Evolutionary conservation across 37 sponge, comb jelly and placozoan species (phyloP).

Genomic region (Beroe forskalii): DNA sequence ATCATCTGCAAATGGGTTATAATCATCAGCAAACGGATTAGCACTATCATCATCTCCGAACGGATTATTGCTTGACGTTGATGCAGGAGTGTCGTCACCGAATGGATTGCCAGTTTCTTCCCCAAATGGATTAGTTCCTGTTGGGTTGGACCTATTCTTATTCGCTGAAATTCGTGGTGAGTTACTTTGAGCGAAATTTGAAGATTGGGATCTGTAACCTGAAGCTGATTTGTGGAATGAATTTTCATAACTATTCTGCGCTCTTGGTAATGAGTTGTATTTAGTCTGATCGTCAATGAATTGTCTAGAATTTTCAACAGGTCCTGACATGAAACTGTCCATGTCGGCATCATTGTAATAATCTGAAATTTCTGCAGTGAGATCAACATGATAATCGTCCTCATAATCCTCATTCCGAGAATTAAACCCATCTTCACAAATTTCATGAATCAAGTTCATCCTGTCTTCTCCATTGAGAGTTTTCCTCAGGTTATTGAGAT

Average conservation of each 20-base stretch:
- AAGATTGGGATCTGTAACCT: neutral
- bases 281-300: neutral
- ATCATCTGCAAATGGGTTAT: conserved; percentile 52
- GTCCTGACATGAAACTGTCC: conserved; percentile 4
- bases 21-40: conserved; percentile 61
- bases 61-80: neutral
- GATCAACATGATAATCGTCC: conserved; percentile 36
- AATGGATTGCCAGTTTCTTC: conserved; percentile 12
- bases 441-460: conserved; percentile 30
- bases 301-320: neutral
- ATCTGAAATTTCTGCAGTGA: neutral
- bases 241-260: neutral
- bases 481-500: neutral
- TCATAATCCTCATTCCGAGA: neutral
- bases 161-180: neutral
- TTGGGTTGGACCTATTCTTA: neutral
- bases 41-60: conserved; percentile 29
- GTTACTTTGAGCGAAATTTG: neutral
- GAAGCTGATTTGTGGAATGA: neutral
- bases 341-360: conserved; percentile 38
- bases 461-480: conserved; percentile 20
- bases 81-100: neutral
- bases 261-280: neutral
- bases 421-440: neutral
- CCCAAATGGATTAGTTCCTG: neutral